Percentiles rank a stretch among this genome's conserved stretches.
Evolutionary conservation across 2,888 invertebrate genomes (phyloP).

Genomic region (Zhuqinia jingwanae): DNA sequence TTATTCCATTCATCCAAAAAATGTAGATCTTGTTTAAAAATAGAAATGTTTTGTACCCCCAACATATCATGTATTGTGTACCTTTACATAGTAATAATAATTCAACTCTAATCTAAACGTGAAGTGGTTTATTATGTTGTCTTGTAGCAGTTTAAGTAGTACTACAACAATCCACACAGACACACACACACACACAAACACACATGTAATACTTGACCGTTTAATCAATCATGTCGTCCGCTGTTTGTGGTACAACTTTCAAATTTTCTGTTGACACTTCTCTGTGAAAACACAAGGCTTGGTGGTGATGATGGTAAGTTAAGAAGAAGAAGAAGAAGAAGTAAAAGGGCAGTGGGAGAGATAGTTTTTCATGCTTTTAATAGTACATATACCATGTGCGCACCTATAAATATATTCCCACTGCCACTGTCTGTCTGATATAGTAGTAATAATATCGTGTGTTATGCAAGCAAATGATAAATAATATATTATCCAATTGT

Average conservation of each 20-base stretch:
- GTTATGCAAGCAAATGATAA: too few relatives aligned
- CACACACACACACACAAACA: not conserved
- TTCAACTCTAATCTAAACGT: too few relatives aligned
- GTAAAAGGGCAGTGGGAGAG: not conserved
- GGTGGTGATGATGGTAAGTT: not conserved
- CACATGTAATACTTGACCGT: constrained; percentile 15
- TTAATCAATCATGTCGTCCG: constrained; percentile 31
- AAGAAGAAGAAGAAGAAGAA: not conserved
- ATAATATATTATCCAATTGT: too few relatives aligned
- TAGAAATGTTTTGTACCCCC: constrained; percentile 3
- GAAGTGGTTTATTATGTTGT: too few relatives aligned
- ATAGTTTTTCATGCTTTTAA: not conserved
- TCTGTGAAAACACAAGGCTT: constrained; percentile 1
- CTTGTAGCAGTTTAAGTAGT: too few relatives aligned
- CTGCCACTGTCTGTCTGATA: not conserved
- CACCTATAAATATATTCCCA: not conserved
- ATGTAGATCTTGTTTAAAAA: constrained; percentile 19
- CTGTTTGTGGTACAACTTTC: constrained; percentile 32
- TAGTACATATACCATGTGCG: too few relatives aligned
- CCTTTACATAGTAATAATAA: too few relatives aligned
- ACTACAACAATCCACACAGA: not conserved
- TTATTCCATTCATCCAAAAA: not conserved
- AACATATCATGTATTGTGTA: too few relatives aligned
- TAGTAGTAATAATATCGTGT: not conserved
- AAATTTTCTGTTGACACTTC: constrained; percentile 24